A percentile compares a stretch with the other conserved stretches of the same genome.
These are phyloP conservation scores for Carposina sasakii DNA, from an alignment of 1,140 invertebrate species.

Conservation along the genomic window DNA sequence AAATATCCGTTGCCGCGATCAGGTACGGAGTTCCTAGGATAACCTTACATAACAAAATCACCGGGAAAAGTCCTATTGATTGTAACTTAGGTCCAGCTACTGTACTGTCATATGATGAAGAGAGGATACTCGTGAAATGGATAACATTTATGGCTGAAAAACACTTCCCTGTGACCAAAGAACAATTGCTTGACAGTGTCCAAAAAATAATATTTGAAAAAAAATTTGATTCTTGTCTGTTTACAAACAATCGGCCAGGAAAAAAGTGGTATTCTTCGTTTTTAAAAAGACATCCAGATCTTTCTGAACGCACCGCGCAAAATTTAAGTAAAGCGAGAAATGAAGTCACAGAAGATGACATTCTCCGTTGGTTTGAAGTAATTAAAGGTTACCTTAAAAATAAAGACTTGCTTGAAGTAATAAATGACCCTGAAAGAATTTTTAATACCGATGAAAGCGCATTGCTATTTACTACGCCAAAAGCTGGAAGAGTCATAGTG, in stretches of 20 bases:
- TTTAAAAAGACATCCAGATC: constrained; percentile 31
- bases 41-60: constrained; percentile 40
- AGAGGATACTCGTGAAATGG: constrained; percentile 38
- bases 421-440: not conserved
- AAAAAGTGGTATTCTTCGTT: constrained; percentile 34
- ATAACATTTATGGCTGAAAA: constrained; percentile 36
- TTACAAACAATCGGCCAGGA: constrained; percentile 33
- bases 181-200: constrained; percentile 42
- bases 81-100: constrained; percentile 31
- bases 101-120: constrained; percentile 33
- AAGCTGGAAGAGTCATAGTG: not conserved
- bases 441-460: constrained; percentile 1
- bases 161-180: constrained; percentile 45
- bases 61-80: constrained; percentile 27
- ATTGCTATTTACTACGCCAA: not conserved
- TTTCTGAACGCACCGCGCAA: constrained; percentile 22
- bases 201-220: constrained; percentile 36
- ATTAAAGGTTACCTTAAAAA: constrained; percentile 18
- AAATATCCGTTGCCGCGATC: constrained; percentile 17
- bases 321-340: constrained; percentile 34
- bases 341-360: constrained; percentile 20
- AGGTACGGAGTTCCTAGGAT: constrained; percentile 37
- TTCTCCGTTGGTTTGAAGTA: constrained; percentile 31
- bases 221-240: constrained; percentile 31
- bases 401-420: not conserved